Percentiles rank a stretch among this genome's conserved stretches.
phyloP scores from a whole-genome alignment of 2,888 invertebrate species.

The Halocaridina rubra region DNA sequence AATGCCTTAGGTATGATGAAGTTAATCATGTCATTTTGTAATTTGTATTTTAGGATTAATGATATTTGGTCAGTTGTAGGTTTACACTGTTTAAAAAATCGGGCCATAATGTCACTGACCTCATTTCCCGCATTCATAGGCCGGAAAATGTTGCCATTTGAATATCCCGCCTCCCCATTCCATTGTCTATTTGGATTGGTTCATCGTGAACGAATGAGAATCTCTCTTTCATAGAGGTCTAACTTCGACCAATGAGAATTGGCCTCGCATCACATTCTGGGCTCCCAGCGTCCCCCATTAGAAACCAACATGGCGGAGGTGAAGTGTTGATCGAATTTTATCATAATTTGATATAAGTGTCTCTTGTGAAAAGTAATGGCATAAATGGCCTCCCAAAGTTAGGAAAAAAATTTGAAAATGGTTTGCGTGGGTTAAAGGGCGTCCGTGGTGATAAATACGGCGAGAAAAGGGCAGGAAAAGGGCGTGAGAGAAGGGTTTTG shows the following conservation, averaged over 20 bases:
- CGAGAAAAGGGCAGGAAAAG: neutral
- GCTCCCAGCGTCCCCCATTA: slow-evolving; percentile 44
- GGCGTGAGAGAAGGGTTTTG: slow-evolving; percentile 21
- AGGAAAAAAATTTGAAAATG: too few species aligned
- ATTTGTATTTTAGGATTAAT: neutral
- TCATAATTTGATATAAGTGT: too few species aligned
- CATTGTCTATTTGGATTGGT: too few species aligned
- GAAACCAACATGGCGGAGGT: slow-evolving; percentile 56
- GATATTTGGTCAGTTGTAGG: slow-evolving; percentile 17
- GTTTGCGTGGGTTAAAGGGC: too few species aligned
- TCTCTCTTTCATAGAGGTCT: neutral
- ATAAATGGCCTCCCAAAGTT: too few species aligned
- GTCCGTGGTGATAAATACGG: too few species aligned
- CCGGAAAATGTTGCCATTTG: too few species aligned
- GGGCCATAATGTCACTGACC: slow-evolving; percentile 23
- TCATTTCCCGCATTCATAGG: neutral
- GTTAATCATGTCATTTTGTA: neutral
- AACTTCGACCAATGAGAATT: too few species aligned
- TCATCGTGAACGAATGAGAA: slow-evolving; percentile 2
- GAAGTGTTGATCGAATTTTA: slow-evolving; percentile 56
- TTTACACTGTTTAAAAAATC: too few species aligned
- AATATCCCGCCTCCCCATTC: too few species aligned
- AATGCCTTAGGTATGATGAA: neutral
- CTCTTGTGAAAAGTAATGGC: too few species aligned
- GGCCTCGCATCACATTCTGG: too few species aligned